phyloP scores from a whole-genome alignment of 2,113 vertebrate genomes.

The Microcebus griseorufus region DNA sequence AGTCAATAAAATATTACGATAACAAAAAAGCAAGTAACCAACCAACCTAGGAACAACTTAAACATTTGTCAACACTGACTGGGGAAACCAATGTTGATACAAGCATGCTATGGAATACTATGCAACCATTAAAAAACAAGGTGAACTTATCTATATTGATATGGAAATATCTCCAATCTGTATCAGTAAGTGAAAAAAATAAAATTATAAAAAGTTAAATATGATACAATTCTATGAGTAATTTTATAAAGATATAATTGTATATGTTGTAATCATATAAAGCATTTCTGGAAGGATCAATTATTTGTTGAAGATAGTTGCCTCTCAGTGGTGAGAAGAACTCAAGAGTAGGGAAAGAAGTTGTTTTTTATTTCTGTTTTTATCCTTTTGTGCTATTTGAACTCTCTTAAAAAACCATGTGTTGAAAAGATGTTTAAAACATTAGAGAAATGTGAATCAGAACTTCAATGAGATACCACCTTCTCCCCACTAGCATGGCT shows the following conservation, averaged over 20 bases:
- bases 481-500: neutral
- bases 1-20: neutral
- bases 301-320: neutral
- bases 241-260: neutral
- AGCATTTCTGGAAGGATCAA: conserved; percentile 23
- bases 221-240: neutral
- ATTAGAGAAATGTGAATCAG: neutral
- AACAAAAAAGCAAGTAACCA: neutral
- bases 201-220: neutral
- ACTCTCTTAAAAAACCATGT: neutral
- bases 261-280: neutral
- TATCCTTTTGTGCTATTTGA: conserved; percentile 27
- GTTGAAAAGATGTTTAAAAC: neutral
- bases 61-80: neutral
- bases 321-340: neutral
- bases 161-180: neutral
- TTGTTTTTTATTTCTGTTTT: neutral
- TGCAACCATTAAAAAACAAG: neutral
- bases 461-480: neutral
- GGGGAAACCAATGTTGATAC: neutral
- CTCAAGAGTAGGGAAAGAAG: neutral
- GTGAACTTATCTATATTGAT: neutral
- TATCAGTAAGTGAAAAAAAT: neutral
- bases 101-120: neutral
- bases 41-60: neutral